A percentile compares a stretch with the other conserved stretches of the same genome.
Conservation (phyloP, 2,888 invertebrate genomes). For the Drosophila rubida region DNA sequence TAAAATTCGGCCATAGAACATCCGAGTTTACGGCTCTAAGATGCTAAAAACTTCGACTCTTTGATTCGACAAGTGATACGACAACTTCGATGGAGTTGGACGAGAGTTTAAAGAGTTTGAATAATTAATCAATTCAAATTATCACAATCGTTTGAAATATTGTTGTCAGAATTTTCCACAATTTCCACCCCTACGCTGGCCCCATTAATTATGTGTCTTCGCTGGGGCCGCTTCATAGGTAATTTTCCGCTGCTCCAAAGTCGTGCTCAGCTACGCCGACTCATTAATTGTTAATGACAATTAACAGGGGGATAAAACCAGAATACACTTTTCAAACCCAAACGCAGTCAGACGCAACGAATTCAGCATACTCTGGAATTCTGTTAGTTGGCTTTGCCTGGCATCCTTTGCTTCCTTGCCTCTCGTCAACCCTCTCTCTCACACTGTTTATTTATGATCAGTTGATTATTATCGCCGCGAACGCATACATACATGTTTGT, state of each 20-base stretch:
- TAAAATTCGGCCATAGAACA: too few relatives aligned
- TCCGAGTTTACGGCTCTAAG: too few relatives aligned
- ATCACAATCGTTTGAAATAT: background rate
- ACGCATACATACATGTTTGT: background rate
- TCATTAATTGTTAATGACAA: slow-evolving; percentile 54
- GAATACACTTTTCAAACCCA: slow-evolving; percentile 19
- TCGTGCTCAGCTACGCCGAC: slow-evolving; percentile 56
- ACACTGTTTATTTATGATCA: background rate
- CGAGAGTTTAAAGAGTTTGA: too few relatives aligned
- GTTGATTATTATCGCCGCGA: background rate
- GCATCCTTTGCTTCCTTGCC: background rate
- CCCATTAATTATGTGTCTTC: slow-evolving; percentile 14
- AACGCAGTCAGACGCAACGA: background rate
- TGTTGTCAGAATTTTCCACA: slow-evolving; percentile 11
- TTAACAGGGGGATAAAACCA: slow-evolving; percentile 59
- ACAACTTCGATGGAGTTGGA: too few relatives aligned
- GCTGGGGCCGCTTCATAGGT: slow-evolving; percentile 28
- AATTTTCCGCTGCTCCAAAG: slow-evolving; percentile 64
- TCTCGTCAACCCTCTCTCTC: background rate
- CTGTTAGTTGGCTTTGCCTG: background rate
- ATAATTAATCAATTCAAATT: background rate
- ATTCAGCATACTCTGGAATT: slow-evolving; percentile 17
- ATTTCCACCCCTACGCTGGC: slow-evolving; percentile 3
- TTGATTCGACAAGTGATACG: background rate
- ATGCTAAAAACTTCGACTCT: too few relatives aligned